Base-by-base conservation (phyloP, 2,797 vertebrate species). In the Clarias platycephalus region DNA sequence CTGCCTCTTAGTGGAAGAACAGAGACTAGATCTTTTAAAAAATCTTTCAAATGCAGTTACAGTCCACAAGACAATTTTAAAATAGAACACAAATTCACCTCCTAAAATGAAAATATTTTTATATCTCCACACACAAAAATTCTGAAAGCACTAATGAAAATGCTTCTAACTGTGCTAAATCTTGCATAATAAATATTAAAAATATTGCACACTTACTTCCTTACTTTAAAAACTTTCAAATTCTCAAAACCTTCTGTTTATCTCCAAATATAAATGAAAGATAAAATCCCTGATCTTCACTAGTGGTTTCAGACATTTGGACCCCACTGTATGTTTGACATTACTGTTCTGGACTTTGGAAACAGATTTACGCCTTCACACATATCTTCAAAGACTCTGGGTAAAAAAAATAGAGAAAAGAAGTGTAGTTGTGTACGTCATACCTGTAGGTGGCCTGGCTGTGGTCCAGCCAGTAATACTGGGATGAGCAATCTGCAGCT, bases 391-490 rank as follows among this genome's bases (percentile, higher is more conserved):
- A 6, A 67, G 44, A 2, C 22, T 20, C 53, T 63, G 60, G 15
- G 28, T 16, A 28, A 55, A 16, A 79, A 64, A 78, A 12, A 49
- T 2, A 49, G 9, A 49, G 40, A 22, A 22, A 28, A 58, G 64
- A 2, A 5, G 49, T 16, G 20, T 24, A 58, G 26, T 3, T 49
- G 44, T 13, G 10, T 15, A 83, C 40, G 10, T 70, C 77, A 28
- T 78, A 95, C 95, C 95, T 95, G 92, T 93, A 95, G 84, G 91
- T 94, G 79, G 96, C 93, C 0, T 89, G 89, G 92, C 96, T 98
- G 83, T 96, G 96, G 77, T 99, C 98, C 1, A 96, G 91, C 98
- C 98, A 99, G 67, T 92, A 92, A 90, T 98, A 99, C 85, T 97
- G 94, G 0, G 91, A 93, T 57, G 94, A 94, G 75, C 98, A 99